Evolutionary conservation across 1,140 invertebrate species (phyloP).

Genomic region (Sogatella furcifera): DNA sequence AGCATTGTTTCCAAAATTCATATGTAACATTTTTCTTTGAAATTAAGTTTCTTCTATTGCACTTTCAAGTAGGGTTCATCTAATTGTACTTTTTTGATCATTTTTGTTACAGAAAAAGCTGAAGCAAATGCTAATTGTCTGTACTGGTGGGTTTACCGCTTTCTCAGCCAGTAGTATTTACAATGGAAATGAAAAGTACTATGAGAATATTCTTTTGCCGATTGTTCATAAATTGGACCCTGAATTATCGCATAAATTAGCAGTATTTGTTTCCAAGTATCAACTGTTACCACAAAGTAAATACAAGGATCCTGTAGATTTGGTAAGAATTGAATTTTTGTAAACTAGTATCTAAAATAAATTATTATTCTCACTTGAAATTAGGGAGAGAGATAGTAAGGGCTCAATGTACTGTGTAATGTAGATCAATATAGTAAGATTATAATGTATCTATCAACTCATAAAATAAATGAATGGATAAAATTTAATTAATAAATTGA

Average conservation of each 20-base stretch:
- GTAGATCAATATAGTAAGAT: no score
- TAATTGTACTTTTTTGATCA: neutral
- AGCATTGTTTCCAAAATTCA: no score
- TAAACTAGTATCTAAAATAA: no score
- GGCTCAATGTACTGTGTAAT: no score
- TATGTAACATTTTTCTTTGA: no score
- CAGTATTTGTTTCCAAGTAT: constrained; percentile 61
- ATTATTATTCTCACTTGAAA: no score
- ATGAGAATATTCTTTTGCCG: constrained; percentile 59
- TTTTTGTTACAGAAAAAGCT: constrained; percentile 44
- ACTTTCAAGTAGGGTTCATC: no score
- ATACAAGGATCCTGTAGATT: constrained; percentile 43
- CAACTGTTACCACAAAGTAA: constrained; percentile 49
- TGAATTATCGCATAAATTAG: constrained; percentile 68
- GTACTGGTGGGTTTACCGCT: constrained; percentile 42
- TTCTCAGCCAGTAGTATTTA: constrained; percentile 52
- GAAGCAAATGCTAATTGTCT: constrained; percentile 36
- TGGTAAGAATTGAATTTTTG: constrained; percentile 39
- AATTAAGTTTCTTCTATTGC: no score
- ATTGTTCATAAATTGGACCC: constrained; percentile 51
- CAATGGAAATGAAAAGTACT: constrained; percentile 66
- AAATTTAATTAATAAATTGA: no score
- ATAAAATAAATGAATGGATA: no score
- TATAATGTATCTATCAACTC: no score
- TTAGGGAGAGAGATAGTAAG: no score